Evolutionary conservation across 2,113 vertebrate species (phyloP).

Genomic region (Bubo blakistoni): DNA sequence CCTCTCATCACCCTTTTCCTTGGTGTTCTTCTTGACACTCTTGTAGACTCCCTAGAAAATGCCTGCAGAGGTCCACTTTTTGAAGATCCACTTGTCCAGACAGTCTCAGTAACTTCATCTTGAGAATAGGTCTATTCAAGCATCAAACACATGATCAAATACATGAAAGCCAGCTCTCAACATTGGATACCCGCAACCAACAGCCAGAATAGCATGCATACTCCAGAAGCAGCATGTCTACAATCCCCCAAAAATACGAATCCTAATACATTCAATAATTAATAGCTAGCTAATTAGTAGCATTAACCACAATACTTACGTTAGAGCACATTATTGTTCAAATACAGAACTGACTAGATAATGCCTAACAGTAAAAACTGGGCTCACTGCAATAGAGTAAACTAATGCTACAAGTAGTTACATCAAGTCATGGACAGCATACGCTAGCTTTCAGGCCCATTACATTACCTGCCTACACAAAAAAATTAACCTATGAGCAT

Average conservation of each 20-base stretch:
- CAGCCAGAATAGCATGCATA: slow-evolving; percentile 41
- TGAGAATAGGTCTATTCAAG: slow-evolving; percentile 78
- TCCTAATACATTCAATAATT: background rate
- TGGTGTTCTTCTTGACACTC: slow-evolving; percentile 79
- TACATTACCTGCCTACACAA: background rate
- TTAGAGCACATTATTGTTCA: background rate
- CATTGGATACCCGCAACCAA: slow-evolving; percentile 34
- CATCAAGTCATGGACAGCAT: background rate
- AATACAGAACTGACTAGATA: background rate
- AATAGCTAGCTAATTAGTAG: background rate
- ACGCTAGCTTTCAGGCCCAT: background rate
- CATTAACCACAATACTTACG: background rate
- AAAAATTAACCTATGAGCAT: background rate
- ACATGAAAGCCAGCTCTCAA: slow-evolving; percentile 63
- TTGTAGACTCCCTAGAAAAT: slow-evolving; percentile 79
- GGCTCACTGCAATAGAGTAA: background rate
- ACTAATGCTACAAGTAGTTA: background rate
- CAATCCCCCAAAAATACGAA: background rate
- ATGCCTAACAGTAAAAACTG: background rate
- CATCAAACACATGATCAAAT: slow-evolving; percentile 73
- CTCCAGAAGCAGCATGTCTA: background rate
- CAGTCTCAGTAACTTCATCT: slow-evolving; percentile 75
- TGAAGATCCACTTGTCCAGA: slow-evolving; percentile 80
- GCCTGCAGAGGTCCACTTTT: slow-evolving; percentile 80
- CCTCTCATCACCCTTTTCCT: slow-evolving; percentile 83